These are phyloP conservation scores for Metopia argyrocephala DNA, from an alignment of 2,888 invertebrate species.

Conservation along the genomic window DNA sequence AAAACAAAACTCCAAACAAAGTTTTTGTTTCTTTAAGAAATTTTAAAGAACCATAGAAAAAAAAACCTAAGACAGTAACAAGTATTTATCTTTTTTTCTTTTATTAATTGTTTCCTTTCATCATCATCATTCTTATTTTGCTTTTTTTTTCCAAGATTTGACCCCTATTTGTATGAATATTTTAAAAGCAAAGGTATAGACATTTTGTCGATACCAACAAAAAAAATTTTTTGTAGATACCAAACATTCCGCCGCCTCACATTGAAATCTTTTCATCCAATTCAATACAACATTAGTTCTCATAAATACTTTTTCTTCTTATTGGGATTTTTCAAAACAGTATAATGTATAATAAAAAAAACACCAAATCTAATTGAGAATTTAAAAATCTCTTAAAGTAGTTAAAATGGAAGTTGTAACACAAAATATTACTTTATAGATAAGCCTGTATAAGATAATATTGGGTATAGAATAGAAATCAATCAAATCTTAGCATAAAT, in stretches of 20 bases:
- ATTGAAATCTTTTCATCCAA: conserved; percentile 19
- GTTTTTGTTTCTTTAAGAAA: neutral
- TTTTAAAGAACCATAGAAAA: neutral
- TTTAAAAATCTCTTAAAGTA: conserved; percentile 27
- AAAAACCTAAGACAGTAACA: conserved; percentile 24
- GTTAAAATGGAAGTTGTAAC: neutral
- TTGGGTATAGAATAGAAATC: too few species aligned
- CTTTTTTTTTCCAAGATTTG: conserved; percentile 21
- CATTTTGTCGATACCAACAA: neutral
- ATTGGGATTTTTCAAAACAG: neutral
- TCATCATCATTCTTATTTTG: neutral
- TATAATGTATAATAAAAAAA: neutral
- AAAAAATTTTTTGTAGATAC: too few species aligned
- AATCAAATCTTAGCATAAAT: too few species aligned
- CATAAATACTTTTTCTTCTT: conserved; percentile 21
- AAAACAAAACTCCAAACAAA: neutral
- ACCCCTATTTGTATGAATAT: conserved; percentile 45
- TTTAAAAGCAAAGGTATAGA: conserved; percentile 26
- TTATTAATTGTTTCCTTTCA: conserved; percentile 25
- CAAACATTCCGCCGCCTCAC: neutral
- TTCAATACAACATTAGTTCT: conserved; percentile 42
- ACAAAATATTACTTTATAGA: neutral
- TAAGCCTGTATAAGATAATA: too few species aligned
- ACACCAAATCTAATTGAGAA: conserved; percentile 39
- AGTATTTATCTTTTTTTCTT: conserved; percentile 20